phyloP scores from a whole-genome alignment of 2,113 vertebrate genomes.

The Alethe diademata region DNA sequence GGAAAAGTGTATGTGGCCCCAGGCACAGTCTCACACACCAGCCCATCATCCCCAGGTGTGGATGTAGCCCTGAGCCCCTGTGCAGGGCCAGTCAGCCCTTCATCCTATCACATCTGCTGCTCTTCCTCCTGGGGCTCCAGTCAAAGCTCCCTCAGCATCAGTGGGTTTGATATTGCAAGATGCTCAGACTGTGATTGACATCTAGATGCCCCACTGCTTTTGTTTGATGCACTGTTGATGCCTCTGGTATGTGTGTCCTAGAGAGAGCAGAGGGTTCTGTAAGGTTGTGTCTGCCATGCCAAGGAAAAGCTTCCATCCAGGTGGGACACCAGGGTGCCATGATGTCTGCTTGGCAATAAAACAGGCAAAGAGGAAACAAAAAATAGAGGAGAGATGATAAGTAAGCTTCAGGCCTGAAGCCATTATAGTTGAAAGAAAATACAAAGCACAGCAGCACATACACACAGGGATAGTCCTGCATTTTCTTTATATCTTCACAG shows the following conservation, averaged over 20 bases:
- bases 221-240: background rate
- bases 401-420: background rate
- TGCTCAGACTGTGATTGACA: background rate
- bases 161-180: background rate
- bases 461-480: background rate
- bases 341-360: background rate
- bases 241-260: background rate
- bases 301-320: accelerated
- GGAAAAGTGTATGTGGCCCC: accelerated
- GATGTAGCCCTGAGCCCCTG: accelerated
- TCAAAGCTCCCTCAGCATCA: background rate
- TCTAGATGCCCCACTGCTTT: background rate
- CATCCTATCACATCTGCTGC: background rate
- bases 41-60: too few species aligned
- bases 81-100: background rate
- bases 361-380: background rate
- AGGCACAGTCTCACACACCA: background rate
- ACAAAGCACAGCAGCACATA: background rate
- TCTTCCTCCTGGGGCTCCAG: background rate
- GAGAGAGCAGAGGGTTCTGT: background rate
- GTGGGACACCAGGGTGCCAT: background rate
- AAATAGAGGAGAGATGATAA: background rate
- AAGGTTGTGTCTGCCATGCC: accelerated
- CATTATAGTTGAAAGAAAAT: background rate
- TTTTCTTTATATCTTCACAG: background rate